phyloP scores from a whole-genome alignment of 2,888 invertebrate genomes.

The Hirtodrosophila duncani region DNA sequence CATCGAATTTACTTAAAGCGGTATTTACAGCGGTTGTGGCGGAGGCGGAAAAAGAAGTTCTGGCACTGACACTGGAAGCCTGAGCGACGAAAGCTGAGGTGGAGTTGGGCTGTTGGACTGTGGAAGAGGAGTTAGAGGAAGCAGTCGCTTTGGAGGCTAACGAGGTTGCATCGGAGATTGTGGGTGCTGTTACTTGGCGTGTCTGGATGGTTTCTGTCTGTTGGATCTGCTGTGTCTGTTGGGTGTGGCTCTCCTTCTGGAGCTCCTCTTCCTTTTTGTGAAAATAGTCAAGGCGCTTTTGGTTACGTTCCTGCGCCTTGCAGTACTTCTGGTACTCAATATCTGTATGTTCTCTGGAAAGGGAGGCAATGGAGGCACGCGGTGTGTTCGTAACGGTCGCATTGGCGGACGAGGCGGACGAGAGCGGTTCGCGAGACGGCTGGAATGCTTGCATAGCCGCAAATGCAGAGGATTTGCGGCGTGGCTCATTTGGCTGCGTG shows the following conservation, averaged over 20 bases:
- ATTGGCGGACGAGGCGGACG: slow-evolving; percentile 37
- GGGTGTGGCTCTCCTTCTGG: slow-evolving; percentile 52
- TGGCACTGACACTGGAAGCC: slow-evolving; percentile 27
- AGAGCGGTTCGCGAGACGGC: slow-evolving; percentile 71
- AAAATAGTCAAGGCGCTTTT: slow-evolving; percentile 72
- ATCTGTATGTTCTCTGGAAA: slow-evolving; percentile 43
- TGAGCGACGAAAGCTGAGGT: slow-evolving; percentile 45
- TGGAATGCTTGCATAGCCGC: slow-evolving; percentile 78
- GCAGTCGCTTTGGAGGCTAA: slow-evolving; percentile 61
- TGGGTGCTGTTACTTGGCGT: slow-evolving; percentile 12
- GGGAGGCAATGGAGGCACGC: slow-evolving; percentile 57
- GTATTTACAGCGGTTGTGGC: slow-evolving; percentile 21
- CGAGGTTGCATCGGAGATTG: slow-evolving; percentile 16
- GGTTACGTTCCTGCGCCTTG: slow-evolving; percentile 73
- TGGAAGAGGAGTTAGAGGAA: slow-evolving; percentile 74
- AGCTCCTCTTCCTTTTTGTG: slow-evolving; percentile 76
- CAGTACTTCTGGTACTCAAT: slow-evolving; percentile 70
- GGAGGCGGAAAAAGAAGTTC: slow-evolving; percentile 8
- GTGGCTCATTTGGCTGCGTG: slow-evolving; percentile 48
- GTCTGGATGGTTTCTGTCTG: slow-evolving; percentile 17
- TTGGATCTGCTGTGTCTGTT: slow-evolving; percentile 37
- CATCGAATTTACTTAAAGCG: slow-evolving; percentile 32
- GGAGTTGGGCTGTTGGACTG: slow-evolving; percentile 69
- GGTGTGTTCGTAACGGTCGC: slow-evolving; percentile 39
- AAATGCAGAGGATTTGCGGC: slow-evolving; percentile 74